These are phyloP conservation scores for Takifugu flavidus DNA, from an alignment of 2,113 vertebrate species.

Conservation along the genomic window DNA sequence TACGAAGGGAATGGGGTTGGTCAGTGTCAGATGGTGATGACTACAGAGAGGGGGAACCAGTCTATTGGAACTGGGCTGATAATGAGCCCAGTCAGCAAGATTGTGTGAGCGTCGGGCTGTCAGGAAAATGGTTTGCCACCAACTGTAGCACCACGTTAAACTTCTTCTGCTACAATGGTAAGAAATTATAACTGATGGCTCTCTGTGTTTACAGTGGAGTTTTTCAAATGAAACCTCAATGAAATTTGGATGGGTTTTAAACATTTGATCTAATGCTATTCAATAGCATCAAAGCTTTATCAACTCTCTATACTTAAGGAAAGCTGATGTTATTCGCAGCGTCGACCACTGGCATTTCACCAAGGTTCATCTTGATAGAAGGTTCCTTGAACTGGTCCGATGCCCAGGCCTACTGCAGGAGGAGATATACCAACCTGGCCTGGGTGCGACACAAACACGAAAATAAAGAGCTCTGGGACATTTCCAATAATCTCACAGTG, in stretches of 20 bases:
- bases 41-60: not conserved
- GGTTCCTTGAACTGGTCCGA: not conserved
- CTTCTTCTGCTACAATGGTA: constrained; percentile 24
- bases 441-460: constrained; percentile 4
- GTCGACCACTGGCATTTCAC: accelerated
- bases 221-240: not conserved
- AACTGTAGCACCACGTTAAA: accelerated
- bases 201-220: not conserved
- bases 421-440: constrained; percentile 21
- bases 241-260: too few relatives aligned
- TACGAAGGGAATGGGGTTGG: constrained; percentile 14
- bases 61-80: constrained; percentile 5
- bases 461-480: not conserved
- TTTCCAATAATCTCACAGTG: accelerated
- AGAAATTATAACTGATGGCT: not conserved
- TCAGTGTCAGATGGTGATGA: not conserved
- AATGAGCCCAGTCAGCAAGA: accelerated
- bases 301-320: not conserved
- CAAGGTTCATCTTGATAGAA: not conserved
- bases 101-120: not conserved
- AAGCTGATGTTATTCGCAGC: constrained; percentile 1
- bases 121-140: not conserved
- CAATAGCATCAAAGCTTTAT: too few relatives aligned
- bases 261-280: too few relatives aligned
- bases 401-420: constrained; percentile 12